These are phyloP conservation scores for Phortica magna DNA, from an alignment of 2,888 invertebrate species.

Conservation along the genomic window DNA sequence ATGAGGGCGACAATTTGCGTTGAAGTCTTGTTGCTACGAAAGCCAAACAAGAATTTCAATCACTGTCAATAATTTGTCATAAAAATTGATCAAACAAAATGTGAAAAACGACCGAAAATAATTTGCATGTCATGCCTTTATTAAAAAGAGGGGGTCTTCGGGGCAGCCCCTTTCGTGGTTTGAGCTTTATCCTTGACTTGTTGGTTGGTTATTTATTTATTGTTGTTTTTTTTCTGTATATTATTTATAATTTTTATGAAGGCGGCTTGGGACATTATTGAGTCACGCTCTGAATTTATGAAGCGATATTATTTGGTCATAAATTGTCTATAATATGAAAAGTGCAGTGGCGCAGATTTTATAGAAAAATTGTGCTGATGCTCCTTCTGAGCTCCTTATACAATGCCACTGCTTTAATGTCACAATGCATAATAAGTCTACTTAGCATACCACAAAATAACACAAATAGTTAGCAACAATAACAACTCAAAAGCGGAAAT, in stretches of 20 bases:
- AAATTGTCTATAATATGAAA: neutral
- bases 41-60: neutral
- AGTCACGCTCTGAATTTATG: neutral
- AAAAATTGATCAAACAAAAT: conserved; percentile 72
- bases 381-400: neutral
- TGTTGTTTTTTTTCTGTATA: neutral
- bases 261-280: neutral
- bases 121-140: conserved; percentile 66
- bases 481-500: neutral
- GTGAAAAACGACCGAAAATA: conserved; percentile 61
- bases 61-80: conserved; percentile 62
- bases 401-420: neutral
- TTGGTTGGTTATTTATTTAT: neutral
- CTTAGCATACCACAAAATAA: conserved; percentile 20
- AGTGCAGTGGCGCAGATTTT: too few species aligned
- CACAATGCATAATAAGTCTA: conserved; percentile 33
- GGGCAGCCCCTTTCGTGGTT: neutral
- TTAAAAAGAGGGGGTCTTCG: neutral
- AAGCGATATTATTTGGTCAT: neutral
- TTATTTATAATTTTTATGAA: neutral
- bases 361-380: too few species aligned
- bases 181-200: neutral
- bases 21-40: neutral
- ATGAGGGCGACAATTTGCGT: neutral
- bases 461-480: neutral